phyloP scores from a whole-genome alignment of 1,140 invertebrate species.

The Panagrolaimus sp. region DNA sequence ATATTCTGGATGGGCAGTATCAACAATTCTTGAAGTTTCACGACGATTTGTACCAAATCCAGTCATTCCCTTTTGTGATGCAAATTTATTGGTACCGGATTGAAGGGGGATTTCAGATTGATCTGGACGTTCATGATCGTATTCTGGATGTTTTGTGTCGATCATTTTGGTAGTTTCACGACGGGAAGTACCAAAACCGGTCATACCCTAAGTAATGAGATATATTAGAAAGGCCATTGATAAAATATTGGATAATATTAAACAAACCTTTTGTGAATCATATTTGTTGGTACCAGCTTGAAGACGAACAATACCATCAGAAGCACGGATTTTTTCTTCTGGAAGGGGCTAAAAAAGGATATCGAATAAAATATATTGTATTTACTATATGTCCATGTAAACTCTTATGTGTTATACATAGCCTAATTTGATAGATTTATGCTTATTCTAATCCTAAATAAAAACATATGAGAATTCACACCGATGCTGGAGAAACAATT shows the following conservation, averaged over 20 bases:
- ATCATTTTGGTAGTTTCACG: constrained; percentile 59
- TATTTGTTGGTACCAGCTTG: constrained; percentile 59
- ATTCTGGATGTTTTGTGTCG: constrained; percentile 57
- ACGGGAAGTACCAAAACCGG: constrained; percentile 54
- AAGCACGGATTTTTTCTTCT: constrained; percentile 59
- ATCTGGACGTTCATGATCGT: constrained; percentile 55
- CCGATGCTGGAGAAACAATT: not conserved
- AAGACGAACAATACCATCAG: constrained; percentile 58
- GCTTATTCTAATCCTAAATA: not conserved
- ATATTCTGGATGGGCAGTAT: constrained; percentile 50
- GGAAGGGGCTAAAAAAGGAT: constrained; percentile 49
- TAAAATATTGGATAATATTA: too few relatives aligned
- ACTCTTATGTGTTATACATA: too few relatives aligned
- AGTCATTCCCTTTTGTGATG: constrained; percentile 59
- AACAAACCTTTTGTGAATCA: constrained; percentile 42
- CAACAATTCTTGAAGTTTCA: constrained; percentile 54
- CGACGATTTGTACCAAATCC: constrained; percentile 57
- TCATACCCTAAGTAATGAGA: constrained; percentile 23
- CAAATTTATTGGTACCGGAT: constrained; percentile 58
- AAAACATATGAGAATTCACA: not conserved
- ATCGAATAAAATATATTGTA: too few relatives aligned
- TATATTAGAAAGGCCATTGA: too few relatives aligned
- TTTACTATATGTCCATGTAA: too few relatives aligned
- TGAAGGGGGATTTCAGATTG: constrained; percentile 56
- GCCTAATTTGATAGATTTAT: too few relatives aligned